Base-by-base conservation (phyloP, 2,888 invertebrate species). In the Brenthis ino region DNA sequence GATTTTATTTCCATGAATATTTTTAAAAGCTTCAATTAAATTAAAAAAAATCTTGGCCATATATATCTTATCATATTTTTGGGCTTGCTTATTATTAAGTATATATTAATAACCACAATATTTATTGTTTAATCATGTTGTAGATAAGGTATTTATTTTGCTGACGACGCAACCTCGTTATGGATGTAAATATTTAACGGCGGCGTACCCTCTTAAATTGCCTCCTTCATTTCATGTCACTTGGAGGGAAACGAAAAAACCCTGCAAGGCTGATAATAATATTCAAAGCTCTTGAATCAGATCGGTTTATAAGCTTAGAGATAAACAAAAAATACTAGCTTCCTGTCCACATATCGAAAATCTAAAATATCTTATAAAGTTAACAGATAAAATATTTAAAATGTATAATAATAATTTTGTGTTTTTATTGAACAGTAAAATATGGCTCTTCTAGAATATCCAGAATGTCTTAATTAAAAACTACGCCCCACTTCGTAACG, bases 111-210 rank as follows among this genome's bases (percentile, higher is more conserved):
- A 55, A 54, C 67, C 61, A 67, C 55, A 61, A 67, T 63, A 63
- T 63, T 14, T 63, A 53, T 48, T 67, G 67, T 67, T 67, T 63
- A 61, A 67, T 64, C 20, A 24, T 55, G 43, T 33, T 37, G 56
- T 64, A 65, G 64, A 54, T 71, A 63, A 48, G 61, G 68, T 65
- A 68, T 73, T 73, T 73, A 70, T 73, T 69, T 72, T 64, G 67
- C 63, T 68, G 70, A 72, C 67, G 70, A 70, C 58, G 57, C 70
- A 61, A 67, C 67, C 68, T 72, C 73, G 71, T 74, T 74, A 71
- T 67, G 68, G 72, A 73, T 70, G 73, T 71, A 73, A 73, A 74
- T 74, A 70, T 69, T 72, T 73, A 66, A 70, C 70, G 64, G 70
- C 60, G 70, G 69, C 67, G 67, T 67, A 69, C 64, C 68, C 37